Percentiles rank a stretch among this genome's conserved stretches.
phyloP scores from a whole-genome alignment of 2,113 vertebrate genomes.

The Megaceryle torquata region DNA sequence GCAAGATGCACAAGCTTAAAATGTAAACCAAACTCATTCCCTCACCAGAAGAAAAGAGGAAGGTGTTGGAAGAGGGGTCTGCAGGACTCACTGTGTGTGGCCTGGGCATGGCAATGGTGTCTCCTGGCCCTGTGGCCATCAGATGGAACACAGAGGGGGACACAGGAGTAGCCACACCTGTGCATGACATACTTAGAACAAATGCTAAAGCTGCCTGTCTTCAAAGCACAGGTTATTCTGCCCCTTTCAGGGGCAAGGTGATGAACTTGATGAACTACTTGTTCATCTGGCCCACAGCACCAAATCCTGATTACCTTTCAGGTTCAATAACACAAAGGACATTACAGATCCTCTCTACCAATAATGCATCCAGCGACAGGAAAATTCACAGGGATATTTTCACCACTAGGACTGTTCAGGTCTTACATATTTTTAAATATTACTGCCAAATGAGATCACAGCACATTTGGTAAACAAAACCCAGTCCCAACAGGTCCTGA shows the following conservation, averaged over 20 bases:
- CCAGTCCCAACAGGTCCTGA: neutral
- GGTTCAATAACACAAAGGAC: neutral
- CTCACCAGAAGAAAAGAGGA: neutral
- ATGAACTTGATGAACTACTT: neutral
- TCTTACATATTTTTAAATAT: neutral
- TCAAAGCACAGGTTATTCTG: neutral
- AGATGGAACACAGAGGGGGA: neutral
- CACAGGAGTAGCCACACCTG: neutral
- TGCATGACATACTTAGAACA: neutral
- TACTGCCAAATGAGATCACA: neutral
- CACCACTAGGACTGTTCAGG: neutral
- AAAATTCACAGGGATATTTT: neutral
- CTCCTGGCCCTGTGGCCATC: neutral
- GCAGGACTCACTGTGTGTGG: neutral
- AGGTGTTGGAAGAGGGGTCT: accelerated
- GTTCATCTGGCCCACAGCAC: neutral
- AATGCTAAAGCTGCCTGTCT: neutral
- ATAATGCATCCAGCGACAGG: neutral
- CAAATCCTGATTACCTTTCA: neutral
- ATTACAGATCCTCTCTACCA: neutral
- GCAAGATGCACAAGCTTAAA: neutral
- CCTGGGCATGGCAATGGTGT: neutral
- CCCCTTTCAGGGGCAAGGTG: neutral
- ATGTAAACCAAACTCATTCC: neutral
- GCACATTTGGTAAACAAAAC: neutral